A percentile compares a stretch with the other conserved stretches of the same genome.
phyloP scores from a whole-genome alignment of 1,140 invertebrate species.

The Drosophila repletoides region DNA sequence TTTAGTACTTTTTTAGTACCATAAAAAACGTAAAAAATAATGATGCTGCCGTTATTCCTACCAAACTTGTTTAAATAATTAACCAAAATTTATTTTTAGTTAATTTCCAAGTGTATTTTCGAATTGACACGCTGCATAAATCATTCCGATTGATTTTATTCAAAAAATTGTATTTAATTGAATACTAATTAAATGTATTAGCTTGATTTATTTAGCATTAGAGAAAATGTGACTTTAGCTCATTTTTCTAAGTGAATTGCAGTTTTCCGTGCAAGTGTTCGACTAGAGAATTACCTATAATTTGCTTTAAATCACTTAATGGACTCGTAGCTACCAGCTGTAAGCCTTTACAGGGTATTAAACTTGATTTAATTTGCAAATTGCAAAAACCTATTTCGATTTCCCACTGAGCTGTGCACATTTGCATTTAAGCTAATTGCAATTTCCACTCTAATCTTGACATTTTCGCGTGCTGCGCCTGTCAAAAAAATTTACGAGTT shows the following conservation, averaged over 20 bases:
- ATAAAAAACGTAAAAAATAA: neutral
- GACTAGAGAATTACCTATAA: too few species aligned
- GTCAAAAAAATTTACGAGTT: neutral
- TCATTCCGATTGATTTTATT: neutral
- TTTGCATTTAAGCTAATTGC: conserved; percentile 43
- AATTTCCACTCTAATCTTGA: conserved; percentile 20
- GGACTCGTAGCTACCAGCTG: too few species aligned
- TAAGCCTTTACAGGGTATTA: neutral
- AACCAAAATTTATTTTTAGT: conserved; percentile 1
- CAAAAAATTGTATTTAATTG: neutral
- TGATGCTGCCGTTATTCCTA: neutral
- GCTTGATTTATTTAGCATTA: neutral
- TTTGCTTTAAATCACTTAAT: too few species aligned
- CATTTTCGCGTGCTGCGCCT: conserved; percentile 15
- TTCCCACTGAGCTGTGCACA: neutral
- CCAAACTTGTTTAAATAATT: neutral
- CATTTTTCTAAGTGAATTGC: too few species aligned
- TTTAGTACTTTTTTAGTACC: conserved; percentile 1
- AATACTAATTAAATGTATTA: conserved; percentile 2
- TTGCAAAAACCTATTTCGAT: conserved; percentile 10
- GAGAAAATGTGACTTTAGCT: neutral
- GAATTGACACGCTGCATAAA: neutral
- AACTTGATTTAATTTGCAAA: conserved; percentile 1
- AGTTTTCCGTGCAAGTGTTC: too few species aligned
- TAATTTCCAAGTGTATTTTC: neutral